phyloP scores from a whole-genome alignment of 2,888 invertebrate genomes.

The Luperina nickerlii region DNA sequence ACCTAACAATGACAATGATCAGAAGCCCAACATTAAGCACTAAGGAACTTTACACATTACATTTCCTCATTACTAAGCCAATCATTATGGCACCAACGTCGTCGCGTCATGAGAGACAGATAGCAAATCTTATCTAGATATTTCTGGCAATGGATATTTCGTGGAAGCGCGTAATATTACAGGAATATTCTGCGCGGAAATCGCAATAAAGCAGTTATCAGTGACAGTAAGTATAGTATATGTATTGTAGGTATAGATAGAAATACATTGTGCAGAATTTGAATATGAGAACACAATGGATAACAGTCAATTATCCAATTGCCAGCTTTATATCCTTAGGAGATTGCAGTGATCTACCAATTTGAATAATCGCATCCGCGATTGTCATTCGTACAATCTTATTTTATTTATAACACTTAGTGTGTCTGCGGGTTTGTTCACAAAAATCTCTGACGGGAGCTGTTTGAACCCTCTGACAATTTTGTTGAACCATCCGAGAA shows the following conservation, averaged over 20 bases:
- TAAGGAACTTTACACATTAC: too few relatives aligned
- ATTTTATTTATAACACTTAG: background rate
- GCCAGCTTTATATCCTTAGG: background rate
- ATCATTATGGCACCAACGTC: background rate
- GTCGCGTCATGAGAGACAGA: background rate
- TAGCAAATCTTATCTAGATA: conserved; percentile 19
- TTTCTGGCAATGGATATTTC: conserved; percentile 24
- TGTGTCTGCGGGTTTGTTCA: too few relatives aligned
- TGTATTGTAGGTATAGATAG: background rate
- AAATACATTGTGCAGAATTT: background rate
- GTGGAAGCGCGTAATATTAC: conserved; percentile 8
- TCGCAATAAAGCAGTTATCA: conserved; percentile 7
- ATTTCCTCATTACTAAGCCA: background rate
- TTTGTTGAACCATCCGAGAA: too few relatives aligned
- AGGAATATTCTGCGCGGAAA: conserved; percentile 7
- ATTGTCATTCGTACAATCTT: background rate
- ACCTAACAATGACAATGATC: background rate
- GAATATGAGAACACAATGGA: background rate
- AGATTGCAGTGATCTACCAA: conserved; percentile 24
- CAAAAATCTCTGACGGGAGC: too few relatives aligned
- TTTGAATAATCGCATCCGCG: conserved; percentile 8
- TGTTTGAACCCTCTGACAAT: too few relatives aligned
- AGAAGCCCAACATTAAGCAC: background rate
- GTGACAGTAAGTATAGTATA: background rate
- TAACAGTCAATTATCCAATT: conserved; percentile 36